Conservation (phyloP, 1,140 invertebrate genomes). For the Himalopsyche phryganea region DNA sequence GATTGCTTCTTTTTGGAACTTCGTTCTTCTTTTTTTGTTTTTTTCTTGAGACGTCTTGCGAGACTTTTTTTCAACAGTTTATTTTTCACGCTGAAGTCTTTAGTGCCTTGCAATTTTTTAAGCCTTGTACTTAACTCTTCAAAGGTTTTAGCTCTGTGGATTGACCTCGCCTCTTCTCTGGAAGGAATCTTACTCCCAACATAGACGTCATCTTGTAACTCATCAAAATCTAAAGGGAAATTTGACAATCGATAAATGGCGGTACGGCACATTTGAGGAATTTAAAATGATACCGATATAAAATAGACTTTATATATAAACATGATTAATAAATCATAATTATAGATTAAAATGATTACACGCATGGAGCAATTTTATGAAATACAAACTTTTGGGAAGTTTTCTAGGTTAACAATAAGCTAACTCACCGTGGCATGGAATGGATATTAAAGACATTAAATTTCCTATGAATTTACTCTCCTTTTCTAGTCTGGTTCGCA, state of each 20-base stretch:
- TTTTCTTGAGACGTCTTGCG: constrained; percentile 25
- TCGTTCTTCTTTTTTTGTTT: constrained; percentile 22
- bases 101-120: constrained; percentile 22
- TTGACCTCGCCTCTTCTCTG: constrained; percentile 25
- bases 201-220: constrained; percentile 27
- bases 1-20: constrained; percentile 21
- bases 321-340: background rate
- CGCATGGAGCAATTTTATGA: background rate
- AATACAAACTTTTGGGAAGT: background rate
- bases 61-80: constrained; percentile 32
- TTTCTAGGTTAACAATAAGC: constrained; percentile 17
- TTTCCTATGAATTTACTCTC: constrained; percentile 25
- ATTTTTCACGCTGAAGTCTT: constrained; percentile 31
- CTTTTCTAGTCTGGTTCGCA: constrained; percentile 12
- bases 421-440: constrained; percentile 24
- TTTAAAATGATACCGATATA: background rate
- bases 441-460: constrained; percentile 10
- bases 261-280: background rate
- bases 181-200: constrained; percentile 20
- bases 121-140: constrained; percentile 27
- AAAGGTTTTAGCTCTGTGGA: constrained; percentile 28
- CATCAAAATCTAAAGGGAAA: constrained; percentile 18
- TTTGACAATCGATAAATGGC: background rate
- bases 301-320: background rate
- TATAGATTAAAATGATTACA: background rate